Conservation (phyloP, 2,888 invertebrate genomes). For the Schizotus pectinicornis region DNA sequence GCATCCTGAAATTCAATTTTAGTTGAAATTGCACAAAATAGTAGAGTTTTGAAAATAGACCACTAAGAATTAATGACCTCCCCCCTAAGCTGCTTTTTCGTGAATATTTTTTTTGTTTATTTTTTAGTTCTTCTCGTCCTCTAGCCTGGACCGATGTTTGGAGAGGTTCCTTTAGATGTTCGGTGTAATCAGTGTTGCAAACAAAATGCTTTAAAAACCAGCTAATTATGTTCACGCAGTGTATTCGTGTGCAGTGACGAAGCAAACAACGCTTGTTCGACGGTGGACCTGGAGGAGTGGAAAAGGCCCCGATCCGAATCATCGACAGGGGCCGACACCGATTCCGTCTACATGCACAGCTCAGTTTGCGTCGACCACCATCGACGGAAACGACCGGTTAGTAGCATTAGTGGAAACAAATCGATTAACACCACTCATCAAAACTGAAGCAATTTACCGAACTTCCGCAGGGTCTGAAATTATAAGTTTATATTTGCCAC, state of each 20-base stretch:
- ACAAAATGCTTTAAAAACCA: constrained; percentile 28
- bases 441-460: not conserved
- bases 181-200: constrained; percentile 39
- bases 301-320: constrained; percentile 80
- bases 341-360: constrained; percentile 67
- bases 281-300: constrained; percentile 70
- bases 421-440: not conserved
- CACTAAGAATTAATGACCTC: too few species aligned
- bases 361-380: constrained; percentile 54
- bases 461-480: too few species aligned
- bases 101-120: not conserved
- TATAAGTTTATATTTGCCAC: too few species aligned
- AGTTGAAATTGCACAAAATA: too few species aligned
- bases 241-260: constrained; percentile 75
- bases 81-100: not conserved
- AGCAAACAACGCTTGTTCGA: constrained; percentile 66
- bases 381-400: constrained; percentile 58
- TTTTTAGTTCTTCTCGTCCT: not conserved
- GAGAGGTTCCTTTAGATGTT: constrained; percentile 38
- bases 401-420: constrained; percentile 27
- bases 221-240: constrained; percentile 46
- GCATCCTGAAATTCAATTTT: too few species aligned
- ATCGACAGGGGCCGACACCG: constrained; percentile 72
- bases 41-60: too few species aligned
- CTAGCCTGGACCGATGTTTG: not conserved